Base-by-base conservation (phyloP, 2,888 invertebrate species). In the Xylocampa areola region DNA sequence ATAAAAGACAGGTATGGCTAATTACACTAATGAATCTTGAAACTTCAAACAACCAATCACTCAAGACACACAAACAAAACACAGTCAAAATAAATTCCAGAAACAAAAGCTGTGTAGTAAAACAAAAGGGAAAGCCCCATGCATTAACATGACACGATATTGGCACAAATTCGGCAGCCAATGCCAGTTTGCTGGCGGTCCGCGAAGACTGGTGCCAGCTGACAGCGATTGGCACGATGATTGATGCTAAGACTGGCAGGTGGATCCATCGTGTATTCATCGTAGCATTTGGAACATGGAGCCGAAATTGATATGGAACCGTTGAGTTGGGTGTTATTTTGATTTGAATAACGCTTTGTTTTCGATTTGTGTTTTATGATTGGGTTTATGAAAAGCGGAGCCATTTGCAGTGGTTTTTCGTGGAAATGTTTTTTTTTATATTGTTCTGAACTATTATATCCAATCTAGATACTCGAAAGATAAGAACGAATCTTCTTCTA, bases 211-310 rank as follows among this genome's bases (percentile, higher is more conserved):
- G 66, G 63, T 65, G 77, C 75, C 76, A 75, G 70, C 78, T 78
- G 85, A 85, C 87, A 79, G 78, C 74, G 79, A 87, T 86, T 84
- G 83, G 80, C 68, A 41, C 49, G 53, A 79, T 86, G 87, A 87
- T 85, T 79, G 86, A 87, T 85, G 76, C 57, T 61, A 64, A 57
- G 59, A 68, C 68, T 73, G 79, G 61, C 69, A 63, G 63, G 63
- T 68, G 65, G 60, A 44, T 62, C 58, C 47, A 65, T 52, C 58
- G 53, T 47, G 47, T 66, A 69, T 66, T 69, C 59, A 69, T 73
- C 40, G 61, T 35, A 36, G 39, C 41, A 54, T 43, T 64, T 53
- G 33, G 21, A 48, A 50, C 39, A 41, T 54, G 40, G 47, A 54
- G n/a, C 36, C 44, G 39, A 45, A 47, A 57, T 53, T 51, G 52